phyloP scores from a whole-genome alignment of 2,888 invertebrate genomes.

The Hyles lineata region DNA sequence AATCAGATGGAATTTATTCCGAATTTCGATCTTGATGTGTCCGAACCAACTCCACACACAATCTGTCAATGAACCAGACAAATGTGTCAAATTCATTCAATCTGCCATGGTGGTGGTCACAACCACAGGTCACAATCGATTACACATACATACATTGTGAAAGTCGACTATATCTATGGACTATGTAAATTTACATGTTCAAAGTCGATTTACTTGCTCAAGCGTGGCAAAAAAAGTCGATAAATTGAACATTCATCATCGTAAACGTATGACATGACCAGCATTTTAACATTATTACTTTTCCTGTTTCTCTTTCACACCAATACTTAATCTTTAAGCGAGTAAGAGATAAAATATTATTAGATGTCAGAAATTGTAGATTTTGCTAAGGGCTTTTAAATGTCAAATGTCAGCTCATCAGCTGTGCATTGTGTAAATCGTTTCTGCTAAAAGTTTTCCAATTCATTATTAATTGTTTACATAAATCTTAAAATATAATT shows the following conservation, averaged over 20 bases:
- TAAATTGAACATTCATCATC: neutral
- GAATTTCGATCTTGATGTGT: conserved; percentile 48
- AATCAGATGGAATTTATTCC: conserved; percentile 48
- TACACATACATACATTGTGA: neutral
- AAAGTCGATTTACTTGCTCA: neutral
- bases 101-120: conserved; percentile 13
- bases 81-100: conserved; percentile 27
- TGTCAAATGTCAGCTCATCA: too few relatives aligned
- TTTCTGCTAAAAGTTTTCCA: too few relatives aligned
- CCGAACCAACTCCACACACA: conserved; percentile 47
- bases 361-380: too few relatives aligned
- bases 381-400: too few relatives aligned
- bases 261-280: neutral
- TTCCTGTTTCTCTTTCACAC: too few relatives aligned
- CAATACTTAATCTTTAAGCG: too few relatives aligned
- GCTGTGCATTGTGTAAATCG: neutral
- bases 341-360: too few relatives aligned
- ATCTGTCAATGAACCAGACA: conserved; percentile 37
- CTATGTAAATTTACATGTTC: neutral
- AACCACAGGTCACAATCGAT: conserved; percentile 19
- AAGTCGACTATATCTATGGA: conserved; percentile 8
- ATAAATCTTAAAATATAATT: neutral
- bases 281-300: too few relatives aligned
- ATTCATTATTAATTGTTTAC: neutral
- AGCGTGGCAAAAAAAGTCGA: too few relatives aligned